Conservation (phyloP, 2,888 invertebrate species). For the Hyalella azteca region DNA sequence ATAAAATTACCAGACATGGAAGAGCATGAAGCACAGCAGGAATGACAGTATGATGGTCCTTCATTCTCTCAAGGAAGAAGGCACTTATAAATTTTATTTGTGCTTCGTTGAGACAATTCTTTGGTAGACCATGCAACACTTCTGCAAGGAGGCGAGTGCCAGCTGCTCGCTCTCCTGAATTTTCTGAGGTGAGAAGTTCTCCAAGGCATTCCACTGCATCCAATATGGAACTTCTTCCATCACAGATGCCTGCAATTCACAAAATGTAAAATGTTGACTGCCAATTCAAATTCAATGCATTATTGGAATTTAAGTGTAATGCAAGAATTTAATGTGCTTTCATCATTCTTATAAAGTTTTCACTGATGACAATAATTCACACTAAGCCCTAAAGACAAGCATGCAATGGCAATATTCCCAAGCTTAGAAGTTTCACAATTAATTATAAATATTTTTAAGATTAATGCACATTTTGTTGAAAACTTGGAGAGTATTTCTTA, state of each 20-base stretch:
- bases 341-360: too few relatives aligned
- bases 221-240: neutral
- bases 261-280: neutral
- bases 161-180: conserved; percentile 42
- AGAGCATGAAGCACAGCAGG: conserved; percentile 47
- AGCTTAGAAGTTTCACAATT: too few relatives aligned
- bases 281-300: too few relatives aligned
- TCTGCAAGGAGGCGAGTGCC: conserved; percentile 51
- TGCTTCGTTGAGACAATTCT: conserved; percentile 27
- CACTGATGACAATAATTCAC: too few relatives aligned
- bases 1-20: conserved; percentile 38
- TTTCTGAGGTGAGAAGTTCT: conserved; percentile 43
- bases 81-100: conserved; percentile 47
- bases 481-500: too few relatives aligned
- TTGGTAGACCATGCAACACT: conserved; percentile 44
- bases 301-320: too few relatives aligned
- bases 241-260: neutral
- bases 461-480: too few relatives aligned
- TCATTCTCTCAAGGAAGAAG: conserved; percentile 53
- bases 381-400: too few relatives aligned
- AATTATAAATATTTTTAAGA: too few relatives aligned
- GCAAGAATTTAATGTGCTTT: too few relatives aligned
- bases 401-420: too few relatives aligned
- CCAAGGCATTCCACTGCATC: conserved; percentile 53
- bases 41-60: conserved; percentile 55